Base-by-base conservation (phyloP, 2,888 invertebrate species). In the Brachylomia viminalis region DNA sequence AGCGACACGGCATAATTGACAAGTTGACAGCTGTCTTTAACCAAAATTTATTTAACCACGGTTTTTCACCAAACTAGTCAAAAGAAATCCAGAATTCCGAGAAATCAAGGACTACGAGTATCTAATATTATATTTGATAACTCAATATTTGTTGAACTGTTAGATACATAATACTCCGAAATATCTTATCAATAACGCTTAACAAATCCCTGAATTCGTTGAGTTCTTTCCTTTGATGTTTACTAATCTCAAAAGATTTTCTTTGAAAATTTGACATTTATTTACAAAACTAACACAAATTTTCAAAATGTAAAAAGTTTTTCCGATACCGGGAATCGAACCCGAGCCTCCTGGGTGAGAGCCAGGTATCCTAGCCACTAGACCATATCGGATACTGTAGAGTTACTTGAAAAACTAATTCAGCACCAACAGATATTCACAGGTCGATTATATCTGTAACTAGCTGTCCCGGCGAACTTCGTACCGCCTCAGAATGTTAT, bases 251-350 rank as follows among this genome's bases (percentile, higher is more conserved):
- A 47, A 68, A 27, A 8, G 23, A 38, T 42, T 49, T 54, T 68
- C n/a, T 27, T 58, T 33, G 15, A 33, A 80, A 33, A 1, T 7
- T n/a, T 33, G 17, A 2, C 2, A 42, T 56, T 49, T 5, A 54
- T 61, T 47, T 33, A n/a, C n/a, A n/a, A n/a, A n/a, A n/a, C n/a
- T n/a, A n/a, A 15, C 33, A 15, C 20, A 5, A 52, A 69, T 52
- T 2, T 33, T 3, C 65, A 84, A 92, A 95, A 94, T 94, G 86
- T 23, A 58, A 92, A 95, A 94, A 94, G 84, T 15, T 47, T 73
- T 97, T 97, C 97, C 97, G 96, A 95, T 97, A 97, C 97, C 97
- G 97, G 97, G 97, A 97, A 97, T 97, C 97, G 97, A 97, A 97
- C 97, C 97, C 97, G 97, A 96, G 97, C 97, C 97, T 97, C 95